These are phyloP conservation scores for Phodopus roborovskii DNA, from an alignment of 2,113 vertebrate genomes.

Conservation along the genomic window DNA sequence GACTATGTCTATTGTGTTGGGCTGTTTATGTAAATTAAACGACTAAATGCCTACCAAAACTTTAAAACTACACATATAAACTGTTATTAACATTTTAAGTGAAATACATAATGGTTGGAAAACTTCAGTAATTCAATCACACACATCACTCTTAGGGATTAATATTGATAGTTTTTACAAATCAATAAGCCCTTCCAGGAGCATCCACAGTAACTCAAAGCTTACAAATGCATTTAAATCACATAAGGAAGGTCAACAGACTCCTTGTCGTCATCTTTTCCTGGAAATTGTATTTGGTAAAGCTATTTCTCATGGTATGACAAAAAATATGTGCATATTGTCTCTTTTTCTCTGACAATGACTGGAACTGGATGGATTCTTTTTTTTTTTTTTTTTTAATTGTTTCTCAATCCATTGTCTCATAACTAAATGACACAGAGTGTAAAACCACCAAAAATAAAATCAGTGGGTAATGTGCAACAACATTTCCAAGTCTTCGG, in stretches of 20 bases:
- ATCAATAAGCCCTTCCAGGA: not conserved
- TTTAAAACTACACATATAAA: not conserved
- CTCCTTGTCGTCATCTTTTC: not conserved
- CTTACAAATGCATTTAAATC: not conserved
- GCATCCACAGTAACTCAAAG: not conserved
- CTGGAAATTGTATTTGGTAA: not conserved
- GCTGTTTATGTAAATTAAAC: not conserved
- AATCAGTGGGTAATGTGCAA: not conserved
- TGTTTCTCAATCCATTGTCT: constrained; percentile 67
- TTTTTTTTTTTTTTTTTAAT: constrained; percentile 67
- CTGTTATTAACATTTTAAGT: not conserved
- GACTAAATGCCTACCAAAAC: not conserved
- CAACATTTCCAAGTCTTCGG: constrained; percentile 27
- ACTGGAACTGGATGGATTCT: not conserved
- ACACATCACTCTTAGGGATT: not conserved
- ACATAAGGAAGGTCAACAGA: not conserved
- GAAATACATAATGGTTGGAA: not conserved
- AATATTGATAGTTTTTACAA: not conserved
- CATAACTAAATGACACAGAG: constrained; percentile 33
- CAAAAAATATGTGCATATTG: not conserved
- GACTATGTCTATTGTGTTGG: not conserved
- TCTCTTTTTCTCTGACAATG: not conserved
- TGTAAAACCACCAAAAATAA: constrained; percentile 40
- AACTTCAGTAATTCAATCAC: not conserved
- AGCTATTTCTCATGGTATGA: not conserved